phyloP scores from a whole-genome alignment of 1,140 invertebrate genomes.

The Brachionus plicatilis region DNA sequence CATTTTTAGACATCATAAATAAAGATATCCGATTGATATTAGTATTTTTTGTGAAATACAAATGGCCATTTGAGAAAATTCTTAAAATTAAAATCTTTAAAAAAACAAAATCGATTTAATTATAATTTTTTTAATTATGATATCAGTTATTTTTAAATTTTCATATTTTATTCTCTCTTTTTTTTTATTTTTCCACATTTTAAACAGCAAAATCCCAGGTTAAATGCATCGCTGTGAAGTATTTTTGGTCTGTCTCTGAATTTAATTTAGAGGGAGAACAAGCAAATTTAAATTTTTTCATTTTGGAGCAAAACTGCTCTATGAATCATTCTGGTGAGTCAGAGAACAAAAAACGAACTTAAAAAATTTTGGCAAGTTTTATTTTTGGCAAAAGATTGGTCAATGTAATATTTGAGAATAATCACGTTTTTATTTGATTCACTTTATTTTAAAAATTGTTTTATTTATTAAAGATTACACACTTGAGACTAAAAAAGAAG shows the following conservation, averaged over 20 bases:
- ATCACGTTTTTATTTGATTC: background rate
- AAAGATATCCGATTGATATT: too few relatives aligned
- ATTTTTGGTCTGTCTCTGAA: background rate
- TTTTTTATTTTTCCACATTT: background rate
- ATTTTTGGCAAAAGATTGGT: background rate
- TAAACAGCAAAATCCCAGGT: background rate
- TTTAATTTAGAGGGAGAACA: too few relatives aligned
- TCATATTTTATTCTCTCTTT: background rate
- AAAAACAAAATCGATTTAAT: background rate
- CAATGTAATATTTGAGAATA: background rate
- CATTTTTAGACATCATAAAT: too few relatives aligned
- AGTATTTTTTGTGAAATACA: too few relatives aligned
- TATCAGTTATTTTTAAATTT: background rate
- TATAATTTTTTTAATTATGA: background rate
- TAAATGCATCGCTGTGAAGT: background rate
- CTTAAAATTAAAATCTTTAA: background rate
- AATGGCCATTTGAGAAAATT: background rate
- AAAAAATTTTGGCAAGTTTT: too few relatives aligned
- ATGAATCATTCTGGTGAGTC: background rate
- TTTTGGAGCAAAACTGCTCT: too few relatives aligned
- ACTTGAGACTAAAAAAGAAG: background rate
- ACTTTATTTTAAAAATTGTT: background rate
- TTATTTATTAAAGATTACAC: background rate
- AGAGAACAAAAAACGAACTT: background rate
- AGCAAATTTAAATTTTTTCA: too few relatives aligned